Evolutionary conservation across 2,797 vertebrate species (phyloP).

Genomic region (Hapalemur alaotrensis): DNA sequence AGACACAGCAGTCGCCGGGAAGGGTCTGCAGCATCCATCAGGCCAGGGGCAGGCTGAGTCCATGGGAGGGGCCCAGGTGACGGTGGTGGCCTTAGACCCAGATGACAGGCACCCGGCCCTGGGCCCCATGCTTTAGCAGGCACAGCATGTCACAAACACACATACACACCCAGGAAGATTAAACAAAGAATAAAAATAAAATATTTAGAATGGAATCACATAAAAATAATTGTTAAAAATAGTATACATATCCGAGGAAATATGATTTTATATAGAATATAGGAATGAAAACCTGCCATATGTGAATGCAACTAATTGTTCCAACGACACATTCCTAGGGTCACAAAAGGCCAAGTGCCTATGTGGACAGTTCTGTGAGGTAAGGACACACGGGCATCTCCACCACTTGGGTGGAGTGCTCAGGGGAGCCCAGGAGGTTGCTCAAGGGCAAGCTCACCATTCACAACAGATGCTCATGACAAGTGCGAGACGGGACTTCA

Average conservation of each 20-base stretch:
- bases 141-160: background rate
- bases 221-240: background rate
- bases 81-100: background rate
- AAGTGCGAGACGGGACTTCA: too few relatives aligned
- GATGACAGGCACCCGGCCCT: background rate
- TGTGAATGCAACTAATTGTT: background rate
- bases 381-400: background rate
- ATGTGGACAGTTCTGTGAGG: too few relatives aligned
- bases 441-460: background rate
- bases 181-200: slow-evolving; percentile 1
- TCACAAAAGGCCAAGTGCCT: background rate
- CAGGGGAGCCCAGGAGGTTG: background rate
- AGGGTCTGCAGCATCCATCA: background rate
- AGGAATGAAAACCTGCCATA: background rate
- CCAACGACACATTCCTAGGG: background rate
- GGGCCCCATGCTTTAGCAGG: background rate
- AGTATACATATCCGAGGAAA: background rate
- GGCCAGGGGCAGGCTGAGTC: background rate
- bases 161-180: background rate
- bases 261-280: background rate
- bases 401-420: too few relatives aligned
- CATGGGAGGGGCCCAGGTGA: background rate
- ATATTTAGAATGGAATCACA: background rate
- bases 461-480: background rate
- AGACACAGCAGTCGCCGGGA: background rate